Percentiles rank a stretch among this genome's conserved stretches.
phyloP scores from a whole-genome alignment of 2,113 vertebrate genomes.

The Mesocricetus auratus region DNA sequence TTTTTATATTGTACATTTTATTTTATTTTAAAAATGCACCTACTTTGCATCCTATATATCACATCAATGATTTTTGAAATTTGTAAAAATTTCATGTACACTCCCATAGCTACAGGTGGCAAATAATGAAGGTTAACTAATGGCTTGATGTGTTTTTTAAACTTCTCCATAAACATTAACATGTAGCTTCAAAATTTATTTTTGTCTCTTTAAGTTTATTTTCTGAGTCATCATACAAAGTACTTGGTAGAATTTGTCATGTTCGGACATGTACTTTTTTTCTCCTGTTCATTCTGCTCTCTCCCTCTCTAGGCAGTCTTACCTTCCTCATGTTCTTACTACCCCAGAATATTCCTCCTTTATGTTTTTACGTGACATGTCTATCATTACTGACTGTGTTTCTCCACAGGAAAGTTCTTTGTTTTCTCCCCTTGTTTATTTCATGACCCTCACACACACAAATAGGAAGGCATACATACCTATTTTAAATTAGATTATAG shows the following conservation, averaged over 20 bases:
- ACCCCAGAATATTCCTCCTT: background rate
- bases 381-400: background rate
- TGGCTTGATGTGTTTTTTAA: too few species aligned
- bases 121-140: background rate
- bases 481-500: too few species aligned
- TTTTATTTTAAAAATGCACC: too few species aligned
- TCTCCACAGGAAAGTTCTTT: background rate
- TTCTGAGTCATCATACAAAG: background rate
- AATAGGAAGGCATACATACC: too few species aligned
- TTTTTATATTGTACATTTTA: background rate
- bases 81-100: background rate
- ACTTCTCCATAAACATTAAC: background rate
- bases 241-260: background rate
- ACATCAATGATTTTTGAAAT: background rate
- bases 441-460: background rate
- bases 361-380: background rate
- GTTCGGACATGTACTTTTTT: fast-evolving
- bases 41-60: too few species aligned
- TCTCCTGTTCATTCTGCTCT: background rate
- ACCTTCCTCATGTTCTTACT: background rate
- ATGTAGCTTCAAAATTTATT: background rate
- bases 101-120: background rate
- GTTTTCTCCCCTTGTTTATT: background rate
- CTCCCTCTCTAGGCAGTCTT: background rate
- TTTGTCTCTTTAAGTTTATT: background rate